phyloP scores from a whole-genome alignment of 2,797 vertebrate species.

The Serranus cabrilla region DNA sequence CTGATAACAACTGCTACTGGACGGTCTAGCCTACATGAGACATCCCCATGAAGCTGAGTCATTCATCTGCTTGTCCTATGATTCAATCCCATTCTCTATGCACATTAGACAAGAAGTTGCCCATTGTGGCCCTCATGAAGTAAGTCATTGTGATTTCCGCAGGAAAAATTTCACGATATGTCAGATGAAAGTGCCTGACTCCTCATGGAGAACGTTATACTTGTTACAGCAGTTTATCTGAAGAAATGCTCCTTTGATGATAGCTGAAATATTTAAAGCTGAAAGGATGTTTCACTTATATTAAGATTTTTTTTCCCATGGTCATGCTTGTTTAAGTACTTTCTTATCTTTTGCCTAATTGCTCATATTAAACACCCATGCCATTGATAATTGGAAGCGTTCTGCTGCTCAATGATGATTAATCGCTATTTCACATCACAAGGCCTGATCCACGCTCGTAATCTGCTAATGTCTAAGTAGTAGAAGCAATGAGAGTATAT shows the following conservation, averaged over 20 bases:
- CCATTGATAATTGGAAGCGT: slow-evolving; percentile 26
- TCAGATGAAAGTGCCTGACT: slow-evolving; percentile 52
- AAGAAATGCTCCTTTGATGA: slow-evolving; percentile 63
- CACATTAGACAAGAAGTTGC: slow-evolving; percentile 54
- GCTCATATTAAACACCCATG: slow-evolving; percentile 46
- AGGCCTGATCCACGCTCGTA: slow-evolving; percentile 10
- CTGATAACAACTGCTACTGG: slow-evolving; percentile 22
- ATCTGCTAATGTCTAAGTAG: not conserved
- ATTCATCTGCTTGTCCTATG: slow-evolving; percentile 62
- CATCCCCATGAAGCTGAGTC: slow-evolving; percentile 34
- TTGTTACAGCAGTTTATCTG: slow-evolving; percentile 43
- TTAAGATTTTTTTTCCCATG: slow-evolving; percentile 38
- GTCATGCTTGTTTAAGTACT: slow-evolving; percentile 36
- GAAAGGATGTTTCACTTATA: slow-evolving; percentile 40
- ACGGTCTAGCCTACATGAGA: slow-evolving; percentile 24
- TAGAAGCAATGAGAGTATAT: not conserved
- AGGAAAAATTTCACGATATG: slow-evolving; percentile 50
- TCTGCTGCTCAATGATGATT: slow-evolving; percentile 34
- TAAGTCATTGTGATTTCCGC: slow-evolving; percentile 41
- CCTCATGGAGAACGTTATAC: slow-evolving; percentile 30
- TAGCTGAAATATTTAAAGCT: slow-evolving; percentile 24
- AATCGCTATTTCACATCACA: slow-evolving; percentile 45
- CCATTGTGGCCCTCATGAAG: slow-evolving; percentile 61
- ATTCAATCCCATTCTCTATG: slow-evolving; percentile 51
- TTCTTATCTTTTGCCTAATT: slow-evolving; percentile 48